Base-by-base conservation (phyloP, 2,888 invertebrate species). In the Acanthoscelides obtectus region DNA sequence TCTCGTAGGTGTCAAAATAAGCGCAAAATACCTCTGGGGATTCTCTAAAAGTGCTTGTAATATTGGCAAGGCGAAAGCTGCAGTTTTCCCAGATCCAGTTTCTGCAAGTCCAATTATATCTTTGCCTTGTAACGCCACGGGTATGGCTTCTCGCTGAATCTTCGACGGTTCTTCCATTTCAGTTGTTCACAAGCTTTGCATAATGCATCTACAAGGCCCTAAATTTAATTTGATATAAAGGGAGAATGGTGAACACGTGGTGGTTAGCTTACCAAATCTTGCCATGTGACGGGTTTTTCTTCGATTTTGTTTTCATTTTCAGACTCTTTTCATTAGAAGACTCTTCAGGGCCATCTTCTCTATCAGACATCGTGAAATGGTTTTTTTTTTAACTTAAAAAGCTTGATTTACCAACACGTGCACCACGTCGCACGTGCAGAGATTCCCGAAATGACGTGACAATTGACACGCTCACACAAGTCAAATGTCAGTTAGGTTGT, bases 11-110 rank as follows among this genome's bases (percentile, higher is more conserved):
- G 99, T 99, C 69, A 99, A 85, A 76, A 99, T 88, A 0, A 98
- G 87, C 0, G 97, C 97, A 86, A 97, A 99, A 82, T 98, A 93
- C 83, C 98, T 88, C 83, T 98, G 98, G 0, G 98, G 98, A 81
- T 92, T 93, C 77, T 97, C 94, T 66, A 99, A 86, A 20, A 99
- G 86, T 0, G 94, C 89, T 82, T 99, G 99, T 27, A 99, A 85
- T 75, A 99, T 98, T 0, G 99, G 99, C 73, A 99, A 84, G 0
- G 98, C 98, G 87, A 99, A 99, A 0, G 99, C 98, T 4, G 95
- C 99, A 0, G 99, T 99, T 87, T 99, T 99, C 0, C 97, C 97
- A 0, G 97, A 97, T 0, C 97, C 97, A 0, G 95, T 94, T 79
- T 98, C 98, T 79, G 90, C 89, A 71, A 91, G 83, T 0, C 90